Percentiles rank a stretch among this genome's conserved stretches.
These are phyloP conservation scores for Eristalis tenax DNA, from an alignment of 2,888 invertebrate species.

Conservation along the genomic window DNA sequence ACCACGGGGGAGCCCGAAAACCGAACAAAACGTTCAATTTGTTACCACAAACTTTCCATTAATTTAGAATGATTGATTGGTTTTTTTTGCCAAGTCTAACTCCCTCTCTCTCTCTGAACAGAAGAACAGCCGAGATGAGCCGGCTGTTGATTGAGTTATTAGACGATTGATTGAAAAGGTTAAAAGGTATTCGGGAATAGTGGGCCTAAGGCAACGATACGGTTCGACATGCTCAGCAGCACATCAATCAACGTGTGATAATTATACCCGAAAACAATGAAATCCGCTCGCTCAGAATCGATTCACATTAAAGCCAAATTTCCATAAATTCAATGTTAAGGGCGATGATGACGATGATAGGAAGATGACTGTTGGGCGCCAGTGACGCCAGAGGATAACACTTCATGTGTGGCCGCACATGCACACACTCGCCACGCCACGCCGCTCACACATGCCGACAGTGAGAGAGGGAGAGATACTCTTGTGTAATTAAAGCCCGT, in stretches of 20 bases:
- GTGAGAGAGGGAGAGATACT: too few relatives aligned
- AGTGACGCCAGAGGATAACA: not conserved
- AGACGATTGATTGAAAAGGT: conserved; percentile 71
- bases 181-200: conserved; percentile 49
- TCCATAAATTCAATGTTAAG: conserved; percentile 40
- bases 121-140: not conserved
- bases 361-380: not conserved
- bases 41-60: conserved; percentile 72
- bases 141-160: conserved; percentile 69
- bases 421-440: not conserved
- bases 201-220: conserved; percentile 14
- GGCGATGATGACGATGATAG: not conserved
- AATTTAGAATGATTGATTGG: conserved; percentile 72
- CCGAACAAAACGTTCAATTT: conserved; percentile 69
- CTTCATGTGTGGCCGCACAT: conserved; percentile 6
- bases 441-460: not conserved
- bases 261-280: conserved; percentile 41
- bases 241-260: conserved; percentile 65
- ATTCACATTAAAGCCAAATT: conserved; percentile 58
- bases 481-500: conserved; percentile 47
- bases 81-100: conserved; percentile 36
- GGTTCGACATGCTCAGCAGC: conserved; percentile 32
- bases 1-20: not conserved
- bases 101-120: not conserved
- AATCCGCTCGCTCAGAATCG: not conserved